Evolutionary conservation across 2,113 vertebrate species (phyloP).

Genomic region (Ptyas mucosa): DNA sequence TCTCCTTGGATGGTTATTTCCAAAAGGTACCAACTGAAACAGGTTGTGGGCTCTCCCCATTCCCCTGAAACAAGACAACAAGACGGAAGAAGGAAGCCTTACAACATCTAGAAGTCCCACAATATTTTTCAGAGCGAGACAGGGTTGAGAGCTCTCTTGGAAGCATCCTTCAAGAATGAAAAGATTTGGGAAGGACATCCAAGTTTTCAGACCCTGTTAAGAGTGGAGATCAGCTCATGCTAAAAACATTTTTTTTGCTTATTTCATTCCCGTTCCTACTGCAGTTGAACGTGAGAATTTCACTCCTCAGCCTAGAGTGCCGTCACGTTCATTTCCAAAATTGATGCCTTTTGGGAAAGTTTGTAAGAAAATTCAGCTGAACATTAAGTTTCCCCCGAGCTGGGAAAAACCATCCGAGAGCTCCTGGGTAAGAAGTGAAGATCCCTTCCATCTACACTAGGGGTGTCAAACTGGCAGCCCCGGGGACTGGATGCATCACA

Average conservation of each 20-base stretch:
- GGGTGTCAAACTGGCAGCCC: too few relatives aligned
- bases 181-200: not conserved
- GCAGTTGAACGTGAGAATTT: fast-evolving
- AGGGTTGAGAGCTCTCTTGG: not conserved
- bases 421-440: not conserved
- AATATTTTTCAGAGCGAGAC: not conserved
- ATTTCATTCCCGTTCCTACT: not conserved
- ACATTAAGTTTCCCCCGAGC: not conserved
- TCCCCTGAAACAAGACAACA: not conserved
- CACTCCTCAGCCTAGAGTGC: not conserved
- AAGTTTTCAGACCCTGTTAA: not conserved
- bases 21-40: not conserved
- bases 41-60: not conserved
- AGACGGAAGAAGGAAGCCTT: not conserved
- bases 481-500: too few relatives aligned
- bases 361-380: not conserved
- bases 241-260: not conserved
- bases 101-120: not conserved
- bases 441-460: too few relatives aligned
- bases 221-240: not conserved
- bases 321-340: not conserved
- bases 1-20: not conserved
- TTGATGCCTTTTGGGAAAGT: not conserved
- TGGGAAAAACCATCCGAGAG: not conserved
- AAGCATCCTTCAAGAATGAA: slow-evolving; percentile 2